Percentiles rank a stretch among this genome's conserved stretches.
Evolutionary conservation across 2,888 invertebrate species (phyloP).

Genomic region (Prosapia bicincta): DNA sequence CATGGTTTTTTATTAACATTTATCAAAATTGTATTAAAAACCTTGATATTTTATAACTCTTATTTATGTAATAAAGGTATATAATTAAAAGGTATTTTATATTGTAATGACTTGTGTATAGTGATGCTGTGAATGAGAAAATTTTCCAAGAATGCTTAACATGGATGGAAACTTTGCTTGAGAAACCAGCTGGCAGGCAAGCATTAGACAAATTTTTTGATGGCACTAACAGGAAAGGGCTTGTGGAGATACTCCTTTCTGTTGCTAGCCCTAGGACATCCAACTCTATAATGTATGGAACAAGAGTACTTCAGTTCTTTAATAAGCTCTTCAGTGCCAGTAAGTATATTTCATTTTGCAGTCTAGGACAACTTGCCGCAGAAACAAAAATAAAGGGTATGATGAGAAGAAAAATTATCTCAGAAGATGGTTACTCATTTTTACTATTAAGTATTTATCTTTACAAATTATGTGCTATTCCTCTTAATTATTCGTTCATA

Average conservation of each 20-base stretch:
- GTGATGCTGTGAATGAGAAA: slow-evolving; percentile 54
- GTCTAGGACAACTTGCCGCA: no score
- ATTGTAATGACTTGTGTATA: slow-evolving; percentile 14
- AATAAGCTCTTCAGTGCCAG: slow-evolving; percentile 62
- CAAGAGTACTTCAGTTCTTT: slow-evolving; percentile 75
- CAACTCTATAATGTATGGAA: slow-evolving; percentile 59
- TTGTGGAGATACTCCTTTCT: slow-evolving; percentile 76
- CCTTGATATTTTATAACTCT: no score
- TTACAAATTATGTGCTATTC: no score
- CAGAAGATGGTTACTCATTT: no score
- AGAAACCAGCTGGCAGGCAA: slow-evolving; percentile 73
- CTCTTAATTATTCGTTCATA: no score
- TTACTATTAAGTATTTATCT: no score
- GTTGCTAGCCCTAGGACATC: slow-evolving; percentile 72
- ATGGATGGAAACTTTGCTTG: slow-evolving; percentile 83
- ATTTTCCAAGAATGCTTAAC: slow-evolving; percentile 66
- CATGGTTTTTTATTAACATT: no score
- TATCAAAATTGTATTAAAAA: not conserved
- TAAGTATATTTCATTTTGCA: no score
- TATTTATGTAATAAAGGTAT: no score
- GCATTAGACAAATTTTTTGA: slow-evolving; percentile 81
- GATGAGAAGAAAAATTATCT: no score
- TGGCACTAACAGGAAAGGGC: slow-evolving; percentile 58
- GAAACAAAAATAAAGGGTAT: no score
- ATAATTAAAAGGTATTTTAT: not conserved